Percentiles rank a stretch among this genome's conserved stretches.
Evolutionary conservation across 2,888 invertebrate species (phyloP).

Genomic region (Harpalus rubripes): DNA sequence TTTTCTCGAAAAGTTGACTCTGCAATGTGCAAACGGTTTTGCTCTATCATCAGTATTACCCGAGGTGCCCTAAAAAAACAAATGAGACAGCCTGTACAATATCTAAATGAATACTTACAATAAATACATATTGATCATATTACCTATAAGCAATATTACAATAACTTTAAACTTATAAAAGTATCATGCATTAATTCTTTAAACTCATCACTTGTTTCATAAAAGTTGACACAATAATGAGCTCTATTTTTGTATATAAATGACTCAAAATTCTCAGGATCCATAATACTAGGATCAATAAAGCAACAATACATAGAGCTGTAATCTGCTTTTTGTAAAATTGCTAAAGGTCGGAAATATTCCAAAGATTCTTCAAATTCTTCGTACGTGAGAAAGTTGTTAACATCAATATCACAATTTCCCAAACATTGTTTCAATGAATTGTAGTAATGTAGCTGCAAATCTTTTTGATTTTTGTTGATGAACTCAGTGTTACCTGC

Average conservation of each 20-base stretch:
- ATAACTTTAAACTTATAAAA: conserved; percentile 31
- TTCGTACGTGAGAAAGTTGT: conserved; percentile 29
- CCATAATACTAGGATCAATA: not conserved
- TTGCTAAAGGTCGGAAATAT: conserved; percentile 25
- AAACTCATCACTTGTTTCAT: conserved; percentile 42
- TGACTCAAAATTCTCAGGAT: conserved; percentile 26
- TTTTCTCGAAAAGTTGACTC: too few species aligned
- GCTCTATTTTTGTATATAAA: conserved; percentile 59
- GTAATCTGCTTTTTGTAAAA: conserved; percentile 23
- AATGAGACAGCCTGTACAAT: too few species aligned
- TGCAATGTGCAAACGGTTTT: too few species aligned
- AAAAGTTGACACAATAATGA: conserved; percentile 1
- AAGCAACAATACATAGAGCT: not conserved
- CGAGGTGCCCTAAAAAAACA: too few species aligned
- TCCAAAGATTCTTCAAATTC: conserved; percentile 50
- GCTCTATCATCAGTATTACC: too few species aligned
- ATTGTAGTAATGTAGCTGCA: conserved; percentile 69
- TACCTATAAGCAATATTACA: conserved; percentile 10
- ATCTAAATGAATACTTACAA: not conserved
- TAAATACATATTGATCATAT: not conserved
- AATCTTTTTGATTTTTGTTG: conserved; percentile 52
- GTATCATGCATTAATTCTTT: conserved; percentile 16
- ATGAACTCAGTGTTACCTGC: not conserved
- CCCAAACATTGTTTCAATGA: conserved; percentile 51
- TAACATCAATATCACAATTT: conserved; percentile 30